These are phyloP conservation scores for Odontomyia ornata DNA, from an alignment of 2,888 invertebrate genomes.

Conservation along the genomic window DNA sequence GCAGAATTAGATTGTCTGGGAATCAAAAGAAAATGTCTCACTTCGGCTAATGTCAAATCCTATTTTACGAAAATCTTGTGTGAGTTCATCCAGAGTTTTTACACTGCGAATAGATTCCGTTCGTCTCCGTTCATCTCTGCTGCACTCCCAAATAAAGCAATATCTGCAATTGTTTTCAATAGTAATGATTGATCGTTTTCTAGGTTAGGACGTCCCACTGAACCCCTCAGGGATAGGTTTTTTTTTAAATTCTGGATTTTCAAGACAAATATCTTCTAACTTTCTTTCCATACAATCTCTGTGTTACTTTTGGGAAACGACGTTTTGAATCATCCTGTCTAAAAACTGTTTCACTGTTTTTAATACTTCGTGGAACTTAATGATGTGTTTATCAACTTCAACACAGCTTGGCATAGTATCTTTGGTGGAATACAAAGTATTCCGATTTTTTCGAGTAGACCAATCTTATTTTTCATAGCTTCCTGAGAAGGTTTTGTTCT, in stretches of 20 bases:
- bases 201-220: conserved; percentile 10
- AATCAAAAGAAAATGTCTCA: neutral
- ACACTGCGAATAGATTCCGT: no score
- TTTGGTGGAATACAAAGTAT: conserved; percentile 10
- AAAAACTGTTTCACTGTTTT: conserved; percentile 17
- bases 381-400: conserved; percentile 20
- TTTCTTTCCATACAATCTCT: conserved; percentile 14
- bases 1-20: neutral
- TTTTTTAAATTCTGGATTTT: conserved; percentile 20
- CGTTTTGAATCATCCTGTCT: conserved; percentile 9
- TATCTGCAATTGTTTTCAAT: conserved; percentile 6
- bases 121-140: neutral
- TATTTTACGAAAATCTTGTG: neutral
- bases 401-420: conserved; percentile 22
- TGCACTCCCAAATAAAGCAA: conserved; percentile 19
- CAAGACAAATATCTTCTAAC: conserved; percentile 26
- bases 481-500: no score
- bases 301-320: neutral
- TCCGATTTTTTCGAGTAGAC: conserved; percentile 12
- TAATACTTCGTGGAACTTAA: conserved; percentile 8
- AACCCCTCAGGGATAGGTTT: neutral
- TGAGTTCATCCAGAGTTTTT: neutral
- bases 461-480: conserved; percentile 5
- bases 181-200: conserved; percentile 11
- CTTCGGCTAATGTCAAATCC: neutral